Base-by-base conservation (phyloP, 1,140 invertebrate species). In the Cydia fagiglandana region DNA sequence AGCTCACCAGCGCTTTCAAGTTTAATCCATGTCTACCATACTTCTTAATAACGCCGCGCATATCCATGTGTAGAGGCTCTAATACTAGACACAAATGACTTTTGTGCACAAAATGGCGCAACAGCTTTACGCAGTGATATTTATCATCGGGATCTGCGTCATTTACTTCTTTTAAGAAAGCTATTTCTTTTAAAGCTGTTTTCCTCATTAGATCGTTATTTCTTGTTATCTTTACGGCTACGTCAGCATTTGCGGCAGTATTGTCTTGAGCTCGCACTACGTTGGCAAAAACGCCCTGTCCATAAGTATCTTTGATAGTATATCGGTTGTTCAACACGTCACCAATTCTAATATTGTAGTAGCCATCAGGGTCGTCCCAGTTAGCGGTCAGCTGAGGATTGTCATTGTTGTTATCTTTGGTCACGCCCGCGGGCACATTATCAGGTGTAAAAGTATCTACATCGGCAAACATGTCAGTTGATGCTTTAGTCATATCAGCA, bases 141-240 rank as follows among this genome's bases (percentile, higher is more conserved):
- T 97, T 96, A 93, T 99, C 98, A 84, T 99, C 98, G 10, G 98
- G 96, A 95, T 99, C 99, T 20, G 98, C 96, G 89, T 99, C 97
- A 92, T 99, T 99, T 10, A 99, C 94, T 85, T 98, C 97, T 84
- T 98, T 96, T 13, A 99, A 91, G 76, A 98, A 96, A 91, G 99
- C 97, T 78, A 99, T 93, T 94, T 99, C 99, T 86, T 99, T 99
- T 70, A 99, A 91, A 30, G 99, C 99, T 73, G 98, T 99, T 94
- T 98, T 99, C 86, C 99, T 97, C 98, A 99, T 99, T 81, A 99
- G 96, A 94, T 99, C 99, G 94, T 99, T 99, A 90, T 99, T 99
- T 83, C 99, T 95, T 78, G 99, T 99, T 79, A 99, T 99, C 94
- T 99, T 99, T 24, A 99, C 98, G 73, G 99, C 99, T 2, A 99